These are phyloP conservation scores for Drosophila yakuba DNA, from an alignment of 1,140 invertebrate genomes.

Conservation along the genomic window DNA sequence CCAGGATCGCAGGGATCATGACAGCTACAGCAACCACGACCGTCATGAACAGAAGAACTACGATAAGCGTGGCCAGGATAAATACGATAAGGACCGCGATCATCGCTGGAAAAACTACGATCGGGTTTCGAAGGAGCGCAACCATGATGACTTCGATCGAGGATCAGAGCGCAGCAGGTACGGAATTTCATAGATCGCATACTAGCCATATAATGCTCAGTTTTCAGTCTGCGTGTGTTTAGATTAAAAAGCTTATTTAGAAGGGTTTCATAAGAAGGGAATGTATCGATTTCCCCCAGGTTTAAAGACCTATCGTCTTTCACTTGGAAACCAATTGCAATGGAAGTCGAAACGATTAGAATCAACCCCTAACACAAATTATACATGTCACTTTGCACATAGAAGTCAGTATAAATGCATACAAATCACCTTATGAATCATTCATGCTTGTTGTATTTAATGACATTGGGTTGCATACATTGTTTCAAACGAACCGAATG, in stretches of 20 bases:
- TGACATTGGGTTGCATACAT: background rate
- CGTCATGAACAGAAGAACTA: conserved; percentile 29
- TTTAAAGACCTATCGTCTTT: no score
- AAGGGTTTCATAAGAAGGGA: no score
- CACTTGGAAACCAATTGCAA: background rate
- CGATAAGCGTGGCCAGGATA: conserved; percentile 18
- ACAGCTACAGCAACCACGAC: conserved; percentile 37
- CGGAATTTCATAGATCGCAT: background rate
- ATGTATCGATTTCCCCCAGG: no score
- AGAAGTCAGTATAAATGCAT: background rate
- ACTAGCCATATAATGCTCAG: no score
- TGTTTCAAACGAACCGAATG: background rate
- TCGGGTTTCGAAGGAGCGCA: conserved; percentile 52
- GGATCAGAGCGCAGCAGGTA: conserved; percentile 51
- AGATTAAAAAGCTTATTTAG: no score
- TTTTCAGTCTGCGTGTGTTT: no score
- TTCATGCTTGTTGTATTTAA: conserved; percentile 1
- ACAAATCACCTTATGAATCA: conserved; percentile 4
- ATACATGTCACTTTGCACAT: background rate
- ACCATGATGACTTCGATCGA: conserved; percentile 53
- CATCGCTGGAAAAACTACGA: conserved; percentile 65
- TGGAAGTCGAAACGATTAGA: background rate
- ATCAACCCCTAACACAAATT: no score
- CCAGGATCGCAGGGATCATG: conserved; percentile 5
- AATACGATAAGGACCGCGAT: conserved; percentile 35